These are phyloP conservation scores for Ophiodon elongatus DNA, from an alignment of 2,113 vertebrate genomes.

Conservation along the genomic window DNA sequence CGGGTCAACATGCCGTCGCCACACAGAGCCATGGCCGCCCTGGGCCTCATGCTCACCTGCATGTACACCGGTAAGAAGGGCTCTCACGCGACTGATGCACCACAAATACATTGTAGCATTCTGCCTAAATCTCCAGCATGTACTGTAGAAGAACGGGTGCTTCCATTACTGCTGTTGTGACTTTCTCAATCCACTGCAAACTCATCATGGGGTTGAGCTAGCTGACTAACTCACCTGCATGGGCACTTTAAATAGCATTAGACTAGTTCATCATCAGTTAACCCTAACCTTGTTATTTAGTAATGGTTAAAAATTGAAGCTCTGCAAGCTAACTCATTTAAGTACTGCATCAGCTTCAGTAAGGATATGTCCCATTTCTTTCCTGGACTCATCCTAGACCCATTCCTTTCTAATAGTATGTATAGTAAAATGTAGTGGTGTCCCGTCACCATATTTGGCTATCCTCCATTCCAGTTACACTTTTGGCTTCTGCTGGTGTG, in stretches of 20 bases:
- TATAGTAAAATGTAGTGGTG: background rate
- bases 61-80: conserved; percentile 95
- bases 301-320: background rate
- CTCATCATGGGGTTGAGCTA: conserved; percentile 6
- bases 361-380: background rate
- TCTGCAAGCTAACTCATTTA: background rate
- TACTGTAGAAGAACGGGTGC: conserved; percentile 24
- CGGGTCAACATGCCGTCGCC: conserved; percentile 96
- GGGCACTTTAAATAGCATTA: background rate
- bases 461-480: background rate
- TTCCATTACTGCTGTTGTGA: background rate
- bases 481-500: background rate
- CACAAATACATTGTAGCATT: background rate
- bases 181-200: background rate
- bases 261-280: background rate
- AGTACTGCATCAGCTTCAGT: background rate
- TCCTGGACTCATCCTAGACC: background rate
- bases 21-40: conserved; percentile 95
- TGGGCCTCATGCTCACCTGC: conserved; percentile 99
- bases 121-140: conserved; percentile 14
- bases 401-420: background rate
- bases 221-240: conserved; percentile 32
- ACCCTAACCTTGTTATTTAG: background rate
- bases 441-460: background rate
- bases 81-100: background rate